Percentiles rank a stretch among this genome's conserved stretches.
These are phyloP conservation scores for Drosophila subobscura DNA, from an alignment of 1,140 invertebrate species.

Conservation along the genomic window DNA sequence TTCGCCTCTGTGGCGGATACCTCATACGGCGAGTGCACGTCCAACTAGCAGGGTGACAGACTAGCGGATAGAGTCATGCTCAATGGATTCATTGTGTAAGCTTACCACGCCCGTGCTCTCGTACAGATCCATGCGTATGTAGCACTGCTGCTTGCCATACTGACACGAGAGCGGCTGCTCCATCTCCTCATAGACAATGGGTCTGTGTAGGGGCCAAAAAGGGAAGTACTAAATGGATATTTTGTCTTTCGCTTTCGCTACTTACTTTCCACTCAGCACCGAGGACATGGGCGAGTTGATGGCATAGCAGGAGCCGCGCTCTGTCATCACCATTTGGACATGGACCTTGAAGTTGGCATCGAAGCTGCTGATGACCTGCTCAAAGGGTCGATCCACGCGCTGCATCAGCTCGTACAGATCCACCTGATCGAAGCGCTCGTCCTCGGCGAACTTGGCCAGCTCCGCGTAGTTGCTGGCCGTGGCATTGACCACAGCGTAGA, in stretches of 20 bases:
- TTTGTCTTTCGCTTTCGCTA: background rate
- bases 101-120: slow-evolving; percentile 74
- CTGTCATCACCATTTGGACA: slow-evolving; percentile 85
- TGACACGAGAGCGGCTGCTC: slow-evolving; percentile 67
- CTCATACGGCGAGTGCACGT: slow-evolving; percentile 80
- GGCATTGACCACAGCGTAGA: slow-evolving; percentile 83
- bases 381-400: slow-evolving; percentile 83
- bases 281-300: slow-evolving; percentile 85
- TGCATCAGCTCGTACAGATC: slow-evolving; percentile 77
- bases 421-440: slow-evolving; percentile 83
- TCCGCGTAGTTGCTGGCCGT: slow-evolving; percentile 72
- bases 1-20: slow-evolving; percentile 73
- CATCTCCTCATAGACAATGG: slow-evolving; percentile 54
- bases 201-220: slow-evolving; percentile 14
- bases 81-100: slow-evolving; percentile 1
- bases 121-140: slow-evolving; percentile 77
- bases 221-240: background rate
- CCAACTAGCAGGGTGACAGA: slow-evolving; percentile 54
- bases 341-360: slow-evolving; percentile 79
- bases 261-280: slow-evolving; percentile 67
- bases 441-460: slow-evolving; percentile 83
- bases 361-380: slow-evolving; percentile 84
- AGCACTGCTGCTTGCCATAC: slow-evolving; percentile 80
- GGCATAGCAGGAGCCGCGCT: slow-evolving; percentile 87
- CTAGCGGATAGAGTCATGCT: background rate